A percentile compares a stretch with the other conserved stretches of the same genome.
These are phyloP conservation scores for Halcyon chelicuti DNA, from an alignment of 2,797 vertebrate species.

Conservation along the genomic window DNA sequence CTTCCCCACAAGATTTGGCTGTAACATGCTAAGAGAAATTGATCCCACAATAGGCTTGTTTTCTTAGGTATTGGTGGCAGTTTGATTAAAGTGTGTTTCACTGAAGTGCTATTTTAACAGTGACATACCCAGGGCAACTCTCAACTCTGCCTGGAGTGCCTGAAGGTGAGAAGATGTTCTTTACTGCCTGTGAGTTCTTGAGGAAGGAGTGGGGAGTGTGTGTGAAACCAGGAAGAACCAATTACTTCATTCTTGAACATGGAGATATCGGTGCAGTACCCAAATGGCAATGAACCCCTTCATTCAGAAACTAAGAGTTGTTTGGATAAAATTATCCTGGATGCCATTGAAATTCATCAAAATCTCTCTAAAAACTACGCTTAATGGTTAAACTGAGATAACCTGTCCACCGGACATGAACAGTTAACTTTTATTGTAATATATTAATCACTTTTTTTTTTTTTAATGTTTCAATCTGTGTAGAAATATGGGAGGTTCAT, in stretches of 20 bases:
- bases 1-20: no score
- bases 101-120: neutral
- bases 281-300: neutral
- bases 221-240: conserved; percentile 6
- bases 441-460: neutral
- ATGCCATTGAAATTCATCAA: conserved; percentile 57
- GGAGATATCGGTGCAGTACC: neutral
- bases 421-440: conserved; percentile 14
- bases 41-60: neutral
- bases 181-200: conserved; percentile 4
- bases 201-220: neutral
- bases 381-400: conserved; percentile 46
- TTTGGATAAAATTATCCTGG: neutral
- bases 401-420: neutral
- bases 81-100: neutral
- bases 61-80: neutral
- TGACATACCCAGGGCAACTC: conserved; percentile 10
- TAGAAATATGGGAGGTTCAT: neutral
- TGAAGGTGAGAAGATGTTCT: conserved; percentile 30
- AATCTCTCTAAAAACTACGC: conserved; percentile 47
- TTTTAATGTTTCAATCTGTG: neutral
- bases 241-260: conserved; percentile 25
- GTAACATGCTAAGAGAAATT: neutral
- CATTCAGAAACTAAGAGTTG: conserved; percentile 12
- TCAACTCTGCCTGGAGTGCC: neutral